Evolutionary conservation across 2,888 invertebrate species (phyloP).

Genomic region (Biston betularia): DNA sequence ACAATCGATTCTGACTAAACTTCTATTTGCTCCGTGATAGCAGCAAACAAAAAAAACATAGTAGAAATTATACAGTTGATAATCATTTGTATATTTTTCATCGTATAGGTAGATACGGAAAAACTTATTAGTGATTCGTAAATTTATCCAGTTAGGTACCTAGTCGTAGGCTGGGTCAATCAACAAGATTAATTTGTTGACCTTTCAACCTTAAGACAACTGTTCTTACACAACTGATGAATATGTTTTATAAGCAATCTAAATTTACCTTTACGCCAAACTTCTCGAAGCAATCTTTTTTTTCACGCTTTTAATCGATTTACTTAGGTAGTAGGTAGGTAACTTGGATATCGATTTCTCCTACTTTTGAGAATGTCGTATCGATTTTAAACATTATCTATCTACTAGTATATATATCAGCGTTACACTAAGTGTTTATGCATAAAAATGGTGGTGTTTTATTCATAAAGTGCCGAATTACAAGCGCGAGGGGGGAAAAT

Average conservation of each 20-base stretch:
- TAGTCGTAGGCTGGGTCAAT: neutral
- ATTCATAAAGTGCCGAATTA: no score
- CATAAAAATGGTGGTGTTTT: no score
- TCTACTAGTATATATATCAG: no score
- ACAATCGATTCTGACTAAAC: neutral
- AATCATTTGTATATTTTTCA: neutral
- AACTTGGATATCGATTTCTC: no score
- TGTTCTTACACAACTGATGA: conserved; percentile 9
- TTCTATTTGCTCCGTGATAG: no score
- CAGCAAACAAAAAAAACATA: neutral
- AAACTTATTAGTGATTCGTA: conserved; percentile 4
- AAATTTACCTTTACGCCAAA: conserved; percentile 11
- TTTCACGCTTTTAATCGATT: no score
- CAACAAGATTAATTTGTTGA: conserved; percentile 5
- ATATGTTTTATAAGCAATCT: neutral
- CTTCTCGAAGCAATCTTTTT: neutral
- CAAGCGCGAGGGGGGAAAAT: no score
- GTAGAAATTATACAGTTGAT: neutral
- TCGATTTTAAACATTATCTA: no score
- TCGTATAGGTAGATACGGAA: conserved; percentile 6
- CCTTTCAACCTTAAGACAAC: conserved; percentile 12
- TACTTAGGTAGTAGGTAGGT: no score
- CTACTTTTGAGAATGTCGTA: no score
- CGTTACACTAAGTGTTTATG: no score
- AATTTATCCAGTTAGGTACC: neutral